Conservation (phyloP, 2,797 vertebrate species). For the Diglossa cyanea region DNA sequence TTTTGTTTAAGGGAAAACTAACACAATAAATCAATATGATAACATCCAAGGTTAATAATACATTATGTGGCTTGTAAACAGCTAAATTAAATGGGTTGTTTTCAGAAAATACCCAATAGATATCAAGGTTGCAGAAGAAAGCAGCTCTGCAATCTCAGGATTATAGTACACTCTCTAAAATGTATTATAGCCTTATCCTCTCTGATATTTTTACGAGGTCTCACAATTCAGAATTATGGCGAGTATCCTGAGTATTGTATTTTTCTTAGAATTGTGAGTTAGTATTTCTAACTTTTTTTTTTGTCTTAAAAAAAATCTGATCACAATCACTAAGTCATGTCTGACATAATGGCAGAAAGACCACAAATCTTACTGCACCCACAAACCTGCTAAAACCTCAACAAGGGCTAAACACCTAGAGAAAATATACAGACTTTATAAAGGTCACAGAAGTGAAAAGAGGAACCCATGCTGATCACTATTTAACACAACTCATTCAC, state of each 20-base stretch:
- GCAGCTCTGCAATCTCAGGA: neutral
- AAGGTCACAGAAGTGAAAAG: neutral
- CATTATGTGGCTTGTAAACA: neutral
- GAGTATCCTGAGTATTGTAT: neutral
- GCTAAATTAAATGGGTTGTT: neutral
- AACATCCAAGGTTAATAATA: neutral
- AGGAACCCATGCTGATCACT: neutral
- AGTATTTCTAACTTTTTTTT: neutral
- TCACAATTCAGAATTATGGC: neutral
- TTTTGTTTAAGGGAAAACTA: neutral
- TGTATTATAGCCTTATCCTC: neutral
- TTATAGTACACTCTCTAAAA: neutral
- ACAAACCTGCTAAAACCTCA: neutral
- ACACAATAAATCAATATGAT: neutral
- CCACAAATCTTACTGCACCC: neutral
- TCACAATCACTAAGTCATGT: neutral
- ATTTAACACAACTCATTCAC: neutral
- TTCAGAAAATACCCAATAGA: neutral
- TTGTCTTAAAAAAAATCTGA: neutral
- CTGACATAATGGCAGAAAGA: neutral
- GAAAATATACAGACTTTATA: neutral
- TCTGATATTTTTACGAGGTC: neutral
- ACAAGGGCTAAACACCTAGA: neutral
- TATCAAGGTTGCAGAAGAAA: neutral
- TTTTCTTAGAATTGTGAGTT: neutral